phyloP scores from a whole-genome alignment of 2,113 vertebrate genomes.

The Mohoua ochrocephala region DNA sequence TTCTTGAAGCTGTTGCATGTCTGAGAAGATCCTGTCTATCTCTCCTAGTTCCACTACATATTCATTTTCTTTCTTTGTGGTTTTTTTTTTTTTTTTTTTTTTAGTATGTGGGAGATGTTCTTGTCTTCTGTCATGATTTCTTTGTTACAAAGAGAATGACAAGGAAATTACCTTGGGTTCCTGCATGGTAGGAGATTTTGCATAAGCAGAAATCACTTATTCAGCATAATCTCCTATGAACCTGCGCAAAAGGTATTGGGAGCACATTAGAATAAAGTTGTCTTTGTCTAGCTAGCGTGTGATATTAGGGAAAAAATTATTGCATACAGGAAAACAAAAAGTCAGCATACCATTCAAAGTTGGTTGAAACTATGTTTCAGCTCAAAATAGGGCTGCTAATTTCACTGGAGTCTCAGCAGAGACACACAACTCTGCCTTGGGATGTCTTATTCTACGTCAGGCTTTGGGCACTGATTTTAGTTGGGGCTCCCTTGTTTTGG shows the following conservation, averaged over 20 bases:
- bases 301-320: background rate
- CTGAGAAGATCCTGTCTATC: background rate
- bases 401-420: background rate
- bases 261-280: background rate
- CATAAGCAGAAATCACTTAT: background rate
- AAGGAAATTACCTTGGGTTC: background rate
- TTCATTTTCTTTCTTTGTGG: fast-evolving
- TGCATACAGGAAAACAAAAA: background rate
- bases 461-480: background rate
- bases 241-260: background rate
- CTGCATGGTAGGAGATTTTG: background rate
- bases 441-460: background rate
- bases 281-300: background rate
- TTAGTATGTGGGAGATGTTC: background rate
- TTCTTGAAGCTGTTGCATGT: background rate
- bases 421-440: background rate
- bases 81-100: background rate
- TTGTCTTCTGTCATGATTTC: background rate
- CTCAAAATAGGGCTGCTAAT: background rate
- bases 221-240: background rate
- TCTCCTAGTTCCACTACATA: background rate
- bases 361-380: background rate
- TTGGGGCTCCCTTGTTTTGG: background rate
- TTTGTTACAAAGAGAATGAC: background rate
- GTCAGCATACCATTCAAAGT: background rate